These are phyloP conservation scores for Pollicipes pollicipes DNA, from an alignment of 1,140 invertebrate species.

Conservation along the genomic window DNA sequence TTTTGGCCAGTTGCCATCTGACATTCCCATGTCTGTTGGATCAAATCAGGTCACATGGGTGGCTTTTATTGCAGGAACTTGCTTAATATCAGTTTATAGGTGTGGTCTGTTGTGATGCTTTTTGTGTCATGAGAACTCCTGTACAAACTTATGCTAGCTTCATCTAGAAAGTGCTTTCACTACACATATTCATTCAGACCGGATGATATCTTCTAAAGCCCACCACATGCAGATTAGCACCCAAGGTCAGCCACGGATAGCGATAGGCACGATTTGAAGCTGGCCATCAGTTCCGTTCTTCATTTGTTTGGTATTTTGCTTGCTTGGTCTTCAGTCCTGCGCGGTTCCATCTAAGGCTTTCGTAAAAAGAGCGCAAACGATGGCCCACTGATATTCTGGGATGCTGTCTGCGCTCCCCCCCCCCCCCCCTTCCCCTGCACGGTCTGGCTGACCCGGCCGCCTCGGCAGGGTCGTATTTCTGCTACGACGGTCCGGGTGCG, in stretches of 20 bases:
- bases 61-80: neutral
- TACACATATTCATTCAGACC: too few species aligned
- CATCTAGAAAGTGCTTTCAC: too few species aligned
- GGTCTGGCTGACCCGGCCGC: constrained; percentile 15
- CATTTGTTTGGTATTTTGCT: constrained; percentile 9
- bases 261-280: too few species aligned
- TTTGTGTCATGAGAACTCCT: neutral
- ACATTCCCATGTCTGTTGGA: neutral
- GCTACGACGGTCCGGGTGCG: constrained; percentile 90
- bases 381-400: constrained; percentile 7
- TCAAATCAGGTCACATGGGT: too few species aligned
- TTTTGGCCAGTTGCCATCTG: too few species aligned
- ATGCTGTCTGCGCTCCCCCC: too few species aligned
- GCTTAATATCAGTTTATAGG: neutral
- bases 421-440: too few species aligned
- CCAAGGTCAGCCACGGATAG: too few species aligned
- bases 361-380: neutral
- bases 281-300: constrained; percentile 3
- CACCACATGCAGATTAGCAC: too few species aligned
- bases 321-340: neutral
- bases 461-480: constrained; percentile 84
- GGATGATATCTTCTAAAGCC: too few species aligned
- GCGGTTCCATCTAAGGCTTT: neutral
- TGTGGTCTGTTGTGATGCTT: constrained; percentile 9
- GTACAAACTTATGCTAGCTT: too few species aligned